Evolutionary conservation across 1,140 invertebrate species (phyloP).

Genomic region (Cyphomyrmex costatus): DNA sequence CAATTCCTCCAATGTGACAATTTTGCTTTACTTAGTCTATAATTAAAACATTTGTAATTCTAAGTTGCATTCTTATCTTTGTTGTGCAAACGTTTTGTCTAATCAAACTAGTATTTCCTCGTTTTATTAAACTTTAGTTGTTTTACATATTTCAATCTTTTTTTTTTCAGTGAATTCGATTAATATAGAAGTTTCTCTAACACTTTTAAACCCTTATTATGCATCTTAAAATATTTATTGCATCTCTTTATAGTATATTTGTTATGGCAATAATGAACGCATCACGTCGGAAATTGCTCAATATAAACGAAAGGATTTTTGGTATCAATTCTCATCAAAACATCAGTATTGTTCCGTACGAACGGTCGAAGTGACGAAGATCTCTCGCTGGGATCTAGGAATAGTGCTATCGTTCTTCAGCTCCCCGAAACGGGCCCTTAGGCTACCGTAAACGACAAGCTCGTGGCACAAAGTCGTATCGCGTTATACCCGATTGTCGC

Average conservation of each 20-base stretch:
- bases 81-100: too few species aligned
- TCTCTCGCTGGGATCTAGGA: conserved; percentile 30
- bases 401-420: neutral
- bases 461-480: conserved; percentile 47
- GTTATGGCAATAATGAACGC: neutral
- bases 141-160: too few species aligned
- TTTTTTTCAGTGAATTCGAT: too few species aligned
- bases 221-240: neutral
- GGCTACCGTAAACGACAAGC: conserved; percentile 51
- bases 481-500: conserved; percentile 39
- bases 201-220: neutral
- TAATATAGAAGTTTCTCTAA: too few species aligned
- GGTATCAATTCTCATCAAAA: conserved; percentile 39
- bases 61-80: too few species aligned
- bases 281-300: neutral
- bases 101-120: too few species aligned
- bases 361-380: conserved; percentile 3
- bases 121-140: too few species aligned
- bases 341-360: conserved; percentile 3
- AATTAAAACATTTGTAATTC: too few species aligned
- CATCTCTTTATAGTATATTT: neutral
- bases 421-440: conserved; percentile 30
- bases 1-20: too few species aligned
- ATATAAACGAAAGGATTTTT: neutral
- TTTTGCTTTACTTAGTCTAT: too few species aligned